Percentiles rank a stretch among this genome's conserved stretches.
phyloP scores from a whole-genome alignment of 2,113 vertebrate genomes.

The Zosterops hypoxanthus region DNA sequence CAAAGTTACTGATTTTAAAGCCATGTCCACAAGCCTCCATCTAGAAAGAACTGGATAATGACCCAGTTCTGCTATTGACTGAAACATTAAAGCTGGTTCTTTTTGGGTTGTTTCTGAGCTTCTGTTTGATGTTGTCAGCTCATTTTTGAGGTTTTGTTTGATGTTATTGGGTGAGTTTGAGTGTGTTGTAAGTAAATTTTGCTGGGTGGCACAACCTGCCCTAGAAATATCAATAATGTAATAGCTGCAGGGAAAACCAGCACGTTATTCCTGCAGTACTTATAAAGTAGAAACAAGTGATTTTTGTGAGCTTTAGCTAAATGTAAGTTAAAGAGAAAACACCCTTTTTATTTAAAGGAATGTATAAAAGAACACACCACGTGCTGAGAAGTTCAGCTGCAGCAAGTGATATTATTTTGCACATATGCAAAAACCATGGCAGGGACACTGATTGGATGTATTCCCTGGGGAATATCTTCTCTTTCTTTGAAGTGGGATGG shows the following conservation, averaged over 20 bases:
- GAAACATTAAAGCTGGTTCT: background rate
- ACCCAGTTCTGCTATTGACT: background rate
- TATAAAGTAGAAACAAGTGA: background rate
- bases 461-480: background rate
- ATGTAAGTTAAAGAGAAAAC: background rate
- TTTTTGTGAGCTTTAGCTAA: background rate
- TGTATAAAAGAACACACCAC: background rate
- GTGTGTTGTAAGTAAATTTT: background rate
- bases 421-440: background rate
- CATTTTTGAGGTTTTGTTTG: conserved; percentile 14
- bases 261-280: background rate
- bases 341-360: background rate
- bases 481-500: no score
- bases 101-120: background rate
- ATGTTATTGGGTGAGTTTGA: background rate
- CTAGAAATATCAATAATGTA: conserved; percentile 39
- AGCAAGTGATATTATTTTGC: background rate
- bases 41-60: rapidly evolving
- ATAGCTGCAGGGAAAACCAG: background rate
- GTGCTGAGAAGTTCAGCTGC: background rate
- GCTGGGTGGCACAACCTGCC: conserved; percentile 4
- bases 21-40: background rate
- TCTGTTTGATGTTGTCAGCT: background rate
- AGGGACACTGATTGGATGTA: background rate
- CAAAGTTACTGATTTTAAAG: background rate